Evolutionary conservation across 2,888 invertebrate genomes (phyloP).

Genomic region (Catotricha subobsoleta): DNA sequence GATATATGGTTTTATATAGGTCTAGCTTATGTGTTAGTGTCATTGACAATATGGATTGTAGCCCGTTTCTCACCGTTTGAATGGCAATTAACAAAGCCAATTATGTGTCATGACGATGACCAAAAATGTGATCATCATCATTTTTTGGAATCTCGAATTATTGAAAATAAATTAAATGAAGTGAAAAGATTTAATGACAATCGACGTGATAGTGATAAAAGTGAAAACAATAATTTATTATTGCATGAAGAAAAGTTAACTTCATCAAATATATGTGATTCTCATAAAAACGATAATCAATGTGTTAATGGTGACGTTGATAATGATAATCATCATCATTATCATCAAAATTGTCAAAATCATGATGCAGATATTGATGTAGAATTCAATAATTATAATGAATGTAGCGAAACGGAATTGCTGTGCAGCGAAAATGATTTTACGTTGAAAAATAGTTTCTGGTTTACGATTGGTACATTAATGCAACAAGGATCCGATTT

Average conservation of each 20-base stretch:
- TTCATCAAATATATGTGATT: too few relatives aligned
- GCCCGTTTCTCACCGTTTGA: constrained; percentile 72
- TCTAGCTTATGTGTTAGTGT: constrained; percentile 62
- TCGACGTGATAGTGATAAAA: too few relatives aligned
- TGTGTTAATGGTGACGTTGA: background rate
- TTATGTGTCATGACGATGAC: background rate
- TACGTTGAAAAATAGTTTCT: constrained; percentile 74
- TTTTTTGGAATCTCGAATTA: too few relatives aligned
- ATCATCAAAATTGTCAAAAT: constrained; percentile 6
- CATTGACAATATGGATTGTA: constrained; percentile 64
- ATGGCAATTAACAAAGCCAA: constrained; percentile 39
- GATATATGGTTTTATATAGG: constrained; percentile 72
- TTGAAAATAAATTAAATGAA: too few relatives aligned
- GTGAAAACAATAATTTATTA: too few relatives aligned
- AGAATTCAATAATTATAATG: constrained; percentile 1
- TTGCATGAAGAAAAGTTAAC: too few relatives aligned
- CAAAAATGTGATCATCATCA: background rate
- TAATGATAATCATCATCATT: background rate
- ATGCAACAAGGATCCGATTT: constrained; percentile 85
- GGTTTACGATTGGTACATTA: constrained; percentile 91
- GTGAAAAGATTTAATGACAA: too few relatives aligned
- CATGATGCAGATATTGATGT: background rate
- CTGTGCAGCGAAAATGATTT: constrained; percentile 55
- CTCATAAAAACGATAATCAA: background rate
- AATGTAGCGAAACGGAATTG: constrained; percentile 17